Evolutionary conservation across 2,888 invertebrate species (phyloP).

Genomic region (Eupithecia centaureata): DNA sequence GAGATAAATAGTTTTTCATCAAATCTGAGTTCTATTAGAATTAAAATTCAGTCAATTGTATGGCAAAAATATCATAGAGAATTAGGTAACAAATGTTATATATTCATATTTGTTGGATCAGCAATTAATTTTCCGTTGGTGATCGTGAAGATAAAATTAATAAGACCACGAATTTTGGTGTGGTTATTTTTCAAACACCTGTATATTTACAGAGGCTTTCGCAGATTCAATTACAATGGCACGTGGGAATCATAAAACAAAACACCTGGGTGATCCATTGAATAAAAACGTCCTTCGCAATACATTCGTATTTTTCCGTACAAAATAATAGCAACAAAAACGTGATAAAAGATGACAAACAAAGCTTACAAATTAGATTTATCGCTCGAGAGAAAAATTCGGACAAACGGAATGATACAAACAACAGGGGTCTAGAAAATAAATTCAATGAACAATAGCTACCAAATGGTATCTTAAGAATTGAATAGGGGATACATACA

Average conservation of each 20-base stretch:
- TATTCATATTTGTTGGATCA: background rate
- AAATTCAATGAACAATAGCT: constrained; percentile 27
- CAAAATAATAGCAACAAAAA: constrained; percentile 39
- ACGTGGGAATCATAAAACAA: constrained; percentile 8
- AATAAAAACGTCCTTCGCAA: constrained; percentile 26
- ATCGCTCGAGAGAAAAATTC: constrained; percentile 40
- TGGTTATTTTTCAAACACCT: constrained; percentile 10
- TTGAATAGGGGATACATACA: constrained; percentile 16
- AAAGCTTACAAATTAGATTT: constrained; percentile 51
- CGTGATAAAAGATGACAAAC: constrained; percentile 49
- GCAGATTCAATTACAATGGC: constrained; percentile 25
- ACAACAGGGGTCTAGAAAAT: constrained; percentile 19
- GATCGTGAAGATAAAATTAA: background rate
- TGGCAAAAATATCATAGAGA: background rate
- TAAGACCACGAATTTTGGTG: constrained; percentile 8
- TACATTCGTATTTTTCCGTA: constrained; percentile 36
- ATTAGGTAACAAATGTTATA: background rate
- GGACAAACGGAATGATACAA: constrained; percentile 41
- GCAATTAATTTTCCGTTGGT: background rate
- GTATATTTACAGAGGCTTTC: constrained; percentile 10
- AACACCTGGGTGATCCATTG: constrained; percentile 20
- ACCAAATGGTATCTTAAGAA: constrained; percentile 18
- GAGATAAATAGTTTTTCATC: background rate
- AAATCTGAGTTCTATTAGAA: background rate
- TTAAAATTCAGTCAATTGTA: background rate